Evolutionary conservation across 2,888 invertebrate genomes (phyloP).

Genomic region (Erpobdella octoculata): DNA sequence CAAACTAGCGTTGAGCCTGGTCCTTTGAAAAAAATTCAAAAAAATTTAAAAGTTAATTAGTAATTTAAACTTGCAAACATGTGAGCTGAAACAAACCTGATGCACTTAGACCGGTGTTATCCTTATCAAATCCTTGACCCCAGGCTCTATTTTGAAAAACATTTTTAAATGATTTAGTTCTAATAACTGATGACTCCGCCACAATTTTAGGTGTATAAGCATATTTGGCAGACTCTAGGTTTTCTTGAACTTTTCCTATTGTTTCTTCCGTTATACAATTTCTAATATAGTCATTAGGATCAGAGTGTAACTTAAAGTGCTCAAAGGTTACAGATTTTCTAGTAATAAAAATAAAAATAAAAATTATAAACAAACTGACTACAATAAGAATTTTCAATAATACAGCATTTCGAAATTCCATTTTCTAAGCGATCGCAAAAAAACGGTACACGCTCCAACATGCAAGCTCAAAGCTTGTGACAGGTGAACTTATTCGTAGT

Average conservation of each 20-base stretch:
- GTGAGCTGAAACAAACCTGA: slow-evolving; percentile 26
- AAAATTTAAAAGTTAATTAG: too few species aligned
- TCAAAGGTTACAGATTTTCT: too few species aligned
- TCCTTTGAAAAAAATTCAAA: too few species aligned
- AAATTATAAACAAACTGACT: background rate
- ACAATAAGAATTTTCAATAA: background rate
- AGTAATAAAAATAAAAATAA: too few species aligned
- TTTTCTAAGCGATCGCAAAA: background rate
- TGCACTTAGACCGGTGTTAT: slow-evolving; percentile 31
- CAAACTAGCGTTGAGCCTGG: slow-evolving; percentile 35
- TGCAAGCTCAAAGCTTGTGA: background rate
- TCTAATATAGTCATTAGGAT: slow-evolving; percentile 13
- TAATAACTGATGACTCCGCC: background rate
- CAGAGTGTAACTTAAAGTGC: background rate
- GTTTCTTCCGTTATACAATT: slow-evolving; percentile 33
- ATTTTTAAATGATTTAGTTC: slow-evolving; percentile 31
- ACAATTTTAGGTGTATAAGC: background rate
- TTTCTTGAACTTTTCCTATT: slow-evolving; percentile 28
- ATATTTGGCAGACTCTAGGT: background rate
- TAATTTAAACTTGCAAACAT: background rate
- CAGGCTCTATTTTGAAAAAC: slow-evolving; percentile 34
- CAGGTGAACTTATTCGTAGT: too few species aligned
- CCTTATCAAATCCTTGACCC: slow-evolving; percentile 34
- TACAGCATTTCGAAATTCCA: background rate
- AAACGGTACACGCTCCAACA: background rate